These are phyloP conservation scores for Taxidea taxus DNA, from an alignment of 2,113 vertebrate species.

Conservation along the genomic window DNA sequence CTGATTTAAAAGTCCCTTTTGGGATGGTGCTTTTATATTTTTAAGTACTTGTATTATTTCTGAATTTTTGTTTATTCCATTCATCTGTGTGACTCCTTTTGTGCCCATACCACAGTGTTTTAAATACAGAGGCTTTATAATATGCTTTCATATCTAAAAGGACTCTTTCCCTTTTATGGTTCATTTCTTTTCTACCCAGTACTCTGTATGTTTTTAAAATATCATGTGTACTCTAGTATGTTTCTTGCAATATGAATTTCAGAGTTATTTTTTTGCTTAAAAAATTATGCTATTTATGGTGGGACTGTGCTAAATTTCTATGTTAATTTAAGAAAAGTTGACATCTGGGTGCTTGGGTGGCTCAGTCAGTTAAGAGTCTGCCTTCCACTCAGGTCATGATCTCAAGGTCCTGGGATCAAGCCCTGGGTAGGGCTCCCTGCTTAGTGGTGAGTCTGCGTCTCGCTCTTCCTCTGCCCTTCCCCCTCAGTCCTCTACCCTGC, in stretches of 20 bases:
- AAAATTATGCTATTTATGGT: not conserved
- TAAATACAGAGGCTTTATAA: not conserved
- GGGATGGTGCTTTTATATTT: not conserved
- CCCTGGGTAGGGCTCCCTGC: not conserved
- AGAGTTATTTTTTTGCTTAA: not conserved
- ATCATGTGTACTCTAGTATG: not conserved
- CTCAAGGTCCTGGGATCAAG: not conserved
- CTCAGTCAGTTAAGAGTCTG: not conserved
- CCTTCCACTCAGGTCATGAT: not conserved
- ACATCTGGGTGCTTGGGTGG: not conserved
- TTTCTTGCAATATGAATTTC: not conserved
- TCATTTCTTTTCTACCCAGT: not conserved
- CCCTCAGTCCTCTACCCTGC: not conserved
- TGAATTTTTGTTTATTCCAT: not conserved
- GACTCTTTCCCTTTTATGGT: not conserved
- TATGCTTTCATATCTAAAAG: not conserved
- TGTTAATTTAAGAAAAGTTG: not conserved
- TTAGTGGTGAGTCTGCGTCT: not conserved
- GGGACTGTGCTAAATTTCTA: not conserved
- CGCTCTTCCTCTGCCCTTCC: not conserved
- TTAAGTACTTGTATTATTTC: not conserved
- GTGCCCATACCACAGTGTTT: not conserved
- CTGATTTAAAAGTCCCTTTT: not conserved
- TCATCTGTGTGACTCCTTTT: not conserved
- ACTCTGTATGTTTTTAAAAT: not conserved